A percentile compares a stretch with the other conserved stretches of the same genome.
Evolutionary conservation across 2,797 vertebrate genomes (phyloP).

Genomic region (Galagoides demidoff): DNA sequence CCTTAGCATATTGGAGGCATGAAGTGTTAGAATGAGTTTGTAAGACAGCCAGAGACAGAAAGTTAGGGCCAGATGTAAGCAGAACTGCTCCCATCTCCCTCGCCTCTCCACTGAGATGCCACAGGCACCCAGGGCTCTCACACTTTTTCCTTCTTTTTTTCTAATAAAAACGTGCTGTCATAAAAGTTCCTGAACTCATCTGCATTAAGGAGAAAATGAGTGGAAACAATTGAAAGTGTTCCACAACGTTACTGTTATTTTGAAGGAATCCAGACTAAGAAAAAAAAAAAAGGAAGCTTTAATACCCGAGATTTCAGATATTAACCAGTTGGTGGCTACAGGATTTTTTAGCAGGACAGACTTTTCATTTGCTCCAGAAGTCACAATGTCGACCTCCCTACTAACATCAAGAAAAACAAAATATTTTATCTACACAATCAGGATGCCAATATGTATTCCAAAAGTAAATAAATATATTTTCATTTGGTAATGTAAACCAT

Average conservation of each 20-base stretch:
- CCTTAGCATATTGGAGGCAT: not conserved
- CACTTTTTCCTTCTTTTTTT: not conserved
- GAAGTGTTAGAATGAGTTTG: not conserved
- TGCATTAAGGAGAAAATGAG: not conserved
- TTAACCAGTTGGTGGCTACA: not conserved
- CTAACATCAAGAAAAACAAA: not conserved
- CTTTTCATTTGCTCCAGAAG: not conserved
- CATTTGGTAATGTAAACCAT: not conserved
- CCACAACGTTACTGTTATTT: not conserved
- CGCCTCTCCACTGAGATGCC: not conserved
- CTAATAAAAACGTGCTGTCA: not conserved
- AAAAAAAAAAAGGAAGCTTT: conserved; percentile 8
- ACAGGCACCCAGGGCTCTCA: not conserved
- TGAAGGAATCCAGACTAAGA: not conserved
- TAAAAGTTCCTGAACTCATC: not conserved
- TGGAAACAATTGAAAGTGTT: not conserved
- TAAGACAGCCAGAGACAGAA: not conserved
- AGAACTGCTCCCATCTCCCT: not conserved
- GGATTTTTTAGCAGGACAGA: not conserved
- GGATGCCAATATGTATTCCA: not conserved
- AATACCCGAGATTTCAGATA: not conserved
- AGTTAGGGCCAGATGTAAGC: not conserved
- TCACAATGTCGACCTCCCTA: not conserved
- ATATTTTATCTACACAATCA: not conserved
- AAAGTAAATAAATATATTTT: not conserved